Percentiles rank a stretch among this genome's conserved stretches.
Conservation (phyloP, 2,113 vertebrate species). For the Struthidea cinerea region DNA sequence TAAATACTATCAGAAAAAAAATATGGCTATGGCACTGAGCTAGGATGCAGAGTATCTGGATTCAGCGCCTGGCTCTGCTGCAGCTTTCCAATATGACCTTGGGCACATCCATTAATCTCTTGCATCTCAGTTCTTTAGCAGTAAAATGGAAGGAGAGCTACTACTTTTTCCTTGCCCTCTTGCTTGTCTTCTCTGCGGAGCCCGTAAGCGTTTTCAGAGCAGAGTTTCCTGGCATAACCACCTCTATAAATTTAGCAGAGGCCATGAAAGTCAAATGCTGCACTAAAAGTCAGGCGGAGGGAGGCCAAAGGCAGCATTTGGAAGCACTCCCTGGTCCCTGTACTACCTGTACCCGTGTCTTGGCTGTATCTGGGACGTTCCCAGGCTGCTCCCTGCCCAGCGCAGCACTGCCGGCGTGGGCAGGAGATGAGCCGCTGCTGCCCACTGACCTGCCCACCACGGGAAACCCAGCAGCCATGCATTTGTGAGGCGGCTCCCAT, state of each 20-base stretch:
- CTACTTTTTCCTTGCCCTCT: not conserved
- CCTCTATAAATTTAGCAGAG: not conserved
- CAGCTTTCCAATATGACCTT: constrained; percentile 58
- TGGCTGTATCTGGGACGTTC: not conserved
- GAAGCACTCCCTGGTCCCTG: not conserved
- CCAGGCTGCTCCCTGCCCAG: not conserved
- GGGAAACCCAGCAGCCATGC: not conserved
- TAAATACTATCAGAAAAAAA: constrained; percentile 1
- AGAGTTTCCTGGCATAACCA: constrained; percentile 10
- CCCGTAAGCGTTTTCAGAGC: not conserved
- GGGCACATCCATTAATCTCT: constrained; percentile 63
- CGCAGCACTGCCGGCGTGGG: fast-evolving
- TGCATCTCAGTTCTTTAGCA: constrained; percentile 24
- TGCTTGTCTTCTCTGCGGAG: not conserved
- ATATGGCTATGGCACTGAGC: not conserved
- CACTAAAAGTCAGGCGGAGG: not conserved
- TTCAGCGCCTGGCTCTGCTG: constrained; percentile 2
- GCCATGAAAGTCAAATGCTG: not conserved
- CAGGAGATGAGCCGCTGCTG: not conserved
- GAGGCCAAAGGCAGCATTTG: not conserved
- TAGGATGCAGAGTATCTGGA: constrained; percentile 17
- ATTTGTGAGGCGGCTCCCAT: not conserved
- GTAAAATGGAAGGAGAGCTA: constrained; percentile 23
- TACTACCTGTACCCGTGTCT: not conserved
- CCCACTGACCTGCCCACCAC: not conserved